phyloP scores from a whole-genome alignment of 2,888 invertebrate species.

The Agrilus biguttatus region DNA sequence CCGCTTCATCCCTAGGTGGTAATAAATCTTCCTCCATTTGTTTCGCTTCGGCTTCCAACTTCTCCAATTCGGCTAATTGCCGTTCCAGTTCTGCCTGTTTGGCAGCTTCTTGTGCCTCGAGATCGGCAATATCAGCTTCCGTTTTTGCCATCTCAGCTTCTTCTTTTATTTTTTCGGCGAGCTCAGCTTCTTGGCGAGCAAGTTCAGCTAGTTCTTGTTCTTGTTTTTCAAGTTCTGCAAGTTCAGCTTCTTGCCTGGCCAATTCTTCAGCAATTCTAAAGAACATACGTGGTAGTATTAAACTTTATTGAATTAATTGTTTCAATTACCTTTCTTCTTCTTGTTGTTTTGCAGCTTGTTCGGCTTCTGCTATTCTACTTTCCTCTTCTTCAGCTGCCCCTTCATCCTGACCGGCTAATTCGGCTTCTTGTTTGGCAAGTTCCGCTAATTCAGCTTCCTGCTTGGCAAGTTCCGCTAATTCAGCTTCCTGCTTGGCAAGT shows the following conservation, averaged over 20 bases:
- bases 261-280: slow-evolving; percentile 33
- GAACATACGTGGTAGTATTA: too few relatives aligned
- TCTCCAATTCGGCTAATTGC: slow-evolving; percentile 21
- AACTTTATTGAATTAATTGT: slow-evolving; percentile 8
- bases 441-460: slow-evolving; percentile 19
- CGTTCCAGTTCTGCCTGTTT: slow-evolving; percentile 11
- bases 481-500: slow-evolving; percentile 17
- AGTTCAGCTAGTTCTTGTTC: slow-evolving; percentile 19
- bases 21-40: slow-evolving; percentile 19
- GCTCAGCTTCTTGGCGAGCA: slow-evolving; percentile 33
- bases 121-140: slow-evolving; percentile 21
- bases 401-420: too few relatives aligned
- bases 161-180: slow-evolving; percentile 34
- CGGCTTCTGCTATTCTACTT: slow-evolving; percentile 8
- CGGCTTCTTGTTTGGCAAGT: too few relatives aligned
- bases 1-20: slow-evolving; percentile 28
- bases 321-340: slow-evolving; percentile 22
- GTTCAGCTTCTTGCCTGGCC: background rate
- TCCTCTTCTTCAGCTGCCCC: slow-evolving; percentile 13
- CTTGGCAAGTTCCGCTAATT: slow-evolving; percentile 17
- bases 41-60: slow-evolving; percentile 19
- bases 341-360: background rate
- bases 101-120: slow-evolving; percentile 14
- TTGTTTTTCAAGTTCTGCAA: background rate
- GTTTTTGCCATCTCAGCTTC: slow-evolving; percentile 19